A percentile compares a stretch with the other conserved stretches of the same genome.
phyloP scores from a whole-genome alignment of 2,888 invertebrate genomes.

The Autographa gamma region DNA sequence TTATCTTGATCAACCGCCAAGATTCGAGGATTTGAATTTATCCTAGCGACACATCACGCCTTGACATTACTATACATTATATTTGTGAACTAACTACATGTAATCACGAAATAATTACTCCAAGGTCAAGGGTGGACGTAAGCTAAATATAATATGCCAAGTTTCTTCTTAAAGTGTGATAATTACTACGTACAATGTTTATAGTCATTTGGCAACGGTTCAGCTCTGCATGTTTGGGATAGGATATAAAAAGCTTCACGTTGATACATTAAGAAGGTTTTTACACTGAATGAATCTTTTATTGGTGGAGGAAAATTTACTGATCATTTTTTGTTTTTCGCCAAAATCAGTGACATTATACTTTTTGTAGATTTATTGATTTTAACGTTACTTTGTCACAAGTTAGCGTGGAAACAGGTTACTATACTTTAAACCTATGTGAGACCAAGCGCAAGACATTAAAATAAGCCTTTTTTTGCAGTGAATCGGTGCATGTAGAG shows the following conservation, averaged over 20 bases:
- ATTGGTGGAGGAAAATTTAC: background rate
- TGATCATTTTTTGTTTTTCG: background rate
- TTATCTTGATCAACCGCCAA: constrained; percentile 80
- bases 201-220: constrained; percentile 48
- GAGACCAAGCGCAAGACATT: too few relatives aligned
- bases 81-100: constrained; percentile 65
- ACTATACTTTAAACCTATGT: too few relatives aligned
- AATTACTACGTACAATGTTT: constrained; percentile 45
- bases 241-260: constrained; percentile 42
- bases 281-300: constrained; percentile 16
- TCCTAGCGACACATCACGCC: constrained; percentile 63
- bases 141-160: constrained; percentile 39
- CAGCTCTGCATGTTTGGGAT: constrained; percentile 41
- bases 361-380: too few relatives aligned
- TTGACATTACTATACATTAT: constrained; percentile 67
- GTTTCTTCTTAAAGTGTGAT: constrained; percentile 49
- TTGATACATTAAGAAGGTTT: constrained; percentile 26
- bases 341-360: too few relatives aligned
- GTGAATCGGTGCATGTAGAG: too few relatives aligned
- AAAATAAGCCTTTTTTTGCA: too few relatives aligned
- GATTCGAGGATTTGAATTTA: constrained; percentile 60
- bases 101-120: constrained; percentile 60
- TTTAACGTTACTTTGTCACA: too few relatives aligned
- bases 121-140: constrained; percentile 56
- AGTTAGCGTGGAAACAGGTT: too few relatives aligned